phyloP scores from a whole-genome alignment of 2,888 invertebrate genomes.

The Criorhina ranunculi region DNA sequence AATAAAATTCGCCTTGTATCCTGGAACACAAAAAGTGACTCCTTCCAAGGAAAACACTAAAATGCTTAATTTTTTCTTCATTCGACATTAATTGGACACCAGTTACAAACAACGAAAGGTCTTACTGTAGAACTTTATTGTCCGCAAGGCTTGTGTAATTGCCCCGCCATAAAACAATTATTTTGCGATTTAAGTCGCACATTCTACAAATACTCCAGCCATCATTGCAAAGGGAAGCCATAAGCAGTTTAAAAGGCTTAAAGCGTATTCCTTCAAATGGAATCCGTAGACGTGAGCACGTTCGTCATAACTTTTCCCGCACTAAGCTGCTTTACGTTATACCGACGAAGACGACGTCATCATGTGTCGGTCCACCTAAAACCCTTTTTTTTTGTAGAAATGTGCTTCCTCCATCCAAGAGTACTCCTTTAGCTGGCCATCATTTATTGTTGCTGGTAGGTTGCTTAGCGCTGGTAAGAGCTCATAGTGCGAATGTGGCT shows the following conservation, averaged over 20 bases:
- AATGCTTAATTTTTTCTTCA: slow-evolving; percentile 23
- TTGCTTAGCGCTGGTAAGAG: slow-evolving; percentile 4
- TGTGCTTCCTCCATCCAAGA: not conserved
- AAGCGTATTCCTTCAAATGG: slow-evolving; percentile 29
- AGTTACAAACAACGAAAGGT: not conserved
- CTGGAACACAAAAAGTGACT: not conserved
- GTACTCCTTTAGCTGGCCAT: slow-evolving; percentile 33
- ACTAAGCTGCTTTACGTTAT: slow-evolving; percentile 47
- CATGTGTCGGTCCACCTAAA: slow-evolving; percentile 29
- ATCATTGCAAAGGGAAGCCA: slow-evolving; percentile 10
- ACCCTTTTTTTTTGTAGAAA: slow-evolving; percentile 12
- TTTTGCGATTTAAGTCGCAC: slow-evolving; percentile 27
- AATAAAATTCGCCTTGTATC: slow-evolving; percentile 5
- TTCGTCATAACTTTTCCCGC: slow-evolving; percentile 58
- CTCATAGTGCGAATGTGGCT: slow-evolving; percentile 47
- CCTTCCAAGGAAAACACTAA: not conserved
- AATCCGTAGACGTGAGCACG: slow-evolving; percentile 57
- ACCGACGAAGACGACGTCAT: slow-evolving; percentile 23
- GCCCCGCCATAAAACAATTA: slow-evolving; percentile 17
- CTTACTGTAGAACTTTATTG: not conserved
- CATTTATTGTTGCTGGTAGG: slow-evolving; percentile 49
- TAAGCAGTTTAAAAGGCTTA: slow-evolving; percentile 47
- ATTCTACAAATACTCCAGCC: not conserved
- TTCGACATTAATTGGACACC: slow-evolving; percentile 19
- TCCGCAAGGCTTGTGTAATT: slow-evolving; percentile 3